These are phyloP conservation scores for Clostera curtula DNA, from an alignment of 2,888 invertebrate genomes.

Conservation along the genomic window DNA sequence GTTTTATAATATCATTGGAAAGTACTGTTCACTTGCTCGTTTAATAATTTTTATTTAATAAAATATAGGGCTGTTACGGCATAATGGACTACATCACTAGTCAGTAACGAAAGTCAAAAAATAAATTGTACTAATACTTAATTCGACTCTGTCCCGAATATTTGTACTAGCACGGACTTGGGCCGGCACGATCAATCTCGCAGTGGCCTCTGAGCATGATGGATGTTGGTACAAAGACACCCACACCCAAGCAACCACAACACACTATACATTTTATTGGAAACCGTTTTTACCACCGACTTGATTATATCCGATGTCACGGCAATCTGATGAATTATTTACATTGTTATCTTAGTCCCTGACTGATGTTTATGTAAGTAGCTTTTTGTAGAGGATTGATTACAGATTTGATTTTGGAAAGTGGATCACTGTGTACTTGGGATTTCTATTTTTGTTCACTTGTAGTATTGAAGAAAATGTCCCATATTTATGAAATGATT, in stretches of 20 bases:
- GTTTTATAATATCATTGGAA: too few relatives aligned
- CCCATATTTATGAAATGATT: too few relatives aligned
- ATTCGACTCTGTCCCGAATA: slow-evolving; percentile 19
- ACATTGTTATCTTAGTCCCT: slow-evolving; percentile 34
- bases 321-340: slow-evolving; percentile 54
- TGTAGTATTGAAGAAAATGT: too few relatives aligned
- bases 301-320: slow-evolving; percentile 41
- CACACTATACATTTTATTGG: slow-evolving; percentile 49
- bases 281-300: slow-evolving; percentile 31
- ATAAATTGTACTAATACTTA: too few relatives aligned
- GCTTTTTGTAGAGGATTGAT: slow-evolving; percentile 21
- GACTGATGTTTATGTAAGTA: slow-evolving; percentile 39
- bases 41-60: too few relatives aligned
- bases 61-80: too few relatives aligned
- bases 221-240: slow-evolving; percentile 44
- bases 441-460: neutral
- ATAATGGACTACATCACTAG: too few relatives aligned
- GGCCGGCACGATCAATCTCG: slow-evolving; percentile 63
- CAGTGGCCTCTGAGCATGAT: slow-evolving; percentile 58
- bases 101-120: too few relatives aligned
- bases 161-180: slow-evolving; percentile 26
- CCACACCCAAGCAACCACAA: slow-evolving; percentile 33
- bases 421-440: slow-evolving; percentile 11
- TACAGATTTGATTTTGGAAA: slow-evolving; percentile 14
- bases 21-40: too few relatives aligned